A percentile compares a stretch with the other conserved stretches of the same genome.
These are phyloP conservation scores for Ophiothrix spiculata DNA, from an alignment of 35 echinoderm and acorn worm species.

Conservation along the genomic window DNA sequence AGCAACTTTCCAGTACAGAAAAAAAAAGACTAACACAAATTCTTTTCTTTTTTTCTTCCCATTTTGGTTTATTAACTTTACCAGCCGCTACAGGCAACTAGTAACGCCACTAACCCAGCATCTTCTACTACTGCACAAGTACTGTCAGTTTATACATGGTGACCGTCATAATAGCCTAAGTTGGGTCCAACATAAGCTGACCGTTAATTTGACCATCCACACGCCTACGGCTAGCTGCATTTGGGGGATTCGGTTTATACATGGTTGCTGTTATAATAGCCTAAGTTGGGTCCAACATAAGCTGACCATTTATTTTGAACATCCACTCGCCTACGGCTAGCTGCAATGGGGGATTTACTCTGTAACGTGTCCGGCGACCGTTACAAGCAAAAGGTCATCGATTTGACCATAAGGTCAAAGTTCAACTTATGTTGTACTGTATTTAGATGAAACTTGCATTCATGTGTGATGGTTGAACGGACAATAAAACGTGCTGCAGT, in stretches of 20 bases:
- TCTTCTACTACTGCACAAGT: constrained; percentile 4
- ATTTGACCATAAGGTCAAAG: background rate
- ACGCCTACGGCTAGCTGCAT: background rate
- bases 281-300: background rate
- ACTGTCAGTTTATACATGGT: constrained; percentile 9
- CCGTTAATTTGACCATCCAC: too few relatives aligned
- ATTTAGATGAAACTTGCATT: constrained; percentile 10
- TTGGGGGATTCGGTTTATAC: background rate
- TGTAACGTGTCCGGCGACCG: background rate
- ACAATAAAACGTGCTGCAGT: constrained; percentile 6
- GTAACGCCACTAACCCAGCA: constrained; percentile 14
- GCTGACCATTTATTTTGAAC: too few relatives aligned
- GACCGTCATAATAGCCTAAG: background rate
- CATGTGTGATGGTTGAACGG: constrained; percentile 8
- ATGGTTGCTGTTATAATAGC: background rate
- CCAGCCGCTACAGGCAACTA: constrained; percentile 7
- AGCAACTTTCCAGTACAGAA: background rate
- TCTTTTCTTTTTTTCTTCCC: constrained; percentile 15
- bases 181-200: background rate
- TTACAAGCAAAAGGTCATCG: background rate
- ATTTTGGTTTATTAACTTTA: constrained; percentile 11
- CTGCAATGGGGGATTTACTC: background rate
- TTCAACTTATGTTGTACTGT: constrained; percentile 1
- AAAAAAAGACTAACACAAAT: constrained; percentile 14
- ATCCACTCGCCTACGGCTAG: background rate